Conservation (phyloP, 2,113 vertebrate species). For the Danio rerio region DNA sequence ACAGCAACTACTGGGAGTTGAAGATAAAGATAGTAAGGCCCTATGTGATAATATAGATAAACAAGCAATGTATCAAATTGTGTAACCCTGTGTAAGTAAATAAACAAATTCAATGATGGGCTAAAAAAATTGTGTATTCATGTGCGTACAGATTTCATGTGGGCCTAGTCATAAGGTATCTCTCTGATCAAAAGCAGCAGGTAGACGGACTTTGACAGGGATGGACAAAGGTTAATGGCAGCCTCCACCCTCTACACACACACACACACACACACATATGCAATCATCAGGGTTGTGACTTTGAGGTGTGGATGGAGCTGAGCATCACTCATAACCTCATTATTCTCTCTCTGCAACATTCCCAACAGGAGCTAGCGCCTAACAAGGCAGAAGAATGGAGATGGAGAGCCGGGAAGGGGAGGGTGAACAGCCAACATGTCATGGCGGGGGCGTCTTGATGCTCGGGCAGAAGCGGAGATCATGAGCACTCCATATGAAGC, state of each 20-base stretch:
- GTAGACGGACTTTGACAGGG: constrained; percentile 62
- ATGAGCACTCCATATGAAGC: constrained; percentile 63
- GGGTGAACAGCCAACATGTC: constrained; percentile 33
- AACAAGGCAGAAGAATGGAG: constrained; percentile 72
- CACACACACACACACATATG: constrained; percentile 7
- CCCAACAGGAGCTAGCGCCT: constrained; percentile 56
- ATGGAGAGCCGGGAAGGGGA: constrained; percentile 37
- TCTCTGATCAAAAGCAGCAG: constrained; percentile 61
- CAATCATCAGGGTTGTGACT: constrained; percentile 67
- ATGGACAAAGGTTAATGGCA: constrained; percentile 72
- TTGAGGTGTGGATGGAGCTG: constrained; percentile 70
- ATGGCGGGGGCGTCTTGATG: constrained; percentile 26
- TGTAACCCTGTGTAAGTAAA: too few species aligned
- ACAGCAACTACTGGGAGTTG: too few species aligned
- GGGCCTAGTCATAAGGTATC: constrained; percentile 3
- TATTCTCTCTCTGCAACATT: constrained; percentile 53
- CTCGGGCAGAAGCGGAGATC: constrained; percentile 59
- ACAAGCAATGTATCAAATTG: too few species aligned
- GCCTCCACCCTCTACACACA: constrained; percentile 62
- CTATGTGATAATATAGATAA: too few species aligned
- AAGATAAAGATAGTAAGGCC: too few species aligned
- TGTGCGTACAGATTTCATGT: too few species aligned
- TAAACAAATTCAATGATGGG: too few species aligned
- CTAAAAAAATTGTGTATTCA: too few species aligned
- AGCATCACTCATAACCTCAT: constrained; percentile 78